phyloP scores from a whole-genome alignment of 2,797 vertebrate species.

The Melanotaenia trifasciata region DNA sequence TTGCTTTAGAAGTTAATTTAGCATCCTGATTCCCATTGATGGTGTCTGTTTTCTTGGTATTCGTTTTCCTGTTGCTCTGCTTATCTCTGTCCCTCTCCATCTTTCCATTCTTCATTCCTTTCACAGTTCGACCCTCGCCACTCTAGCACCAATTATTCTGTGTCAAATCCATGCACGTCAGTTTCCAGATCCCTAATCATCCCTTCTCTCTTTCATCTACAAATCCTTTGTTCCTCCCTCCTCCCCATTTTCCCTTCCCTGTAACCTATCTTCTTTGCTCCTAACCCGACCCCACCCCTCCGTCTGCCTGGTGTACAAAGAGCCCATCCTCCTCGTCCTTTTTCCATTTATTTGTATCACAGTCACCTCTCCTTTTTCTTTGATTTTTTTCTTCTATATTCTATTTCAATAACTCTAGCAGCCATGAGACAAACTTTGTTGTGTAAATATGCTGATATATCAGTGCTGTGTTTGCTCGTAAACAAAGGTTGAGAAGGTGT shows the following conservation, averaged over 20 bases:
- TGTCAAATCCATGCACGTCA: constrained; percentile 81
- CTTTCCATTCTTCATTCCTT: constrained; percentile 31
- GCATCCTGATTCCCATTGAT: constrained; percentile 34
- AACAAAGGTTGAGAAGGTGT: constrained; percentile 1
- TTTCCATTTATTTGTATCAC: constrained; percentile 54
- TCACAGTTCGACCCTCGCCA: constrained; percentile 57
- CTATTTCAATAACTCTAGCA: constrained; percentile 9
- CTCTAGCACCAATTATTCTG: constrained; percentile 76
- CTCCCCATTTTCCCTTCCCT: constrained; percentile 49
- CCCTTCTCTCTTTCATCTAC: constrained; percentile 77
- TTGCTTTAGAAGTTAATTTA: constrained; percentile 45
- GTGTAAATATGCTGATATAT: constrained; percentile 18
- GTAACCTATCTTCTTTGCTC: constrained; percentile 66
- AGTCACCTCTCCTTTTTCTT: constrained; percentile 33
- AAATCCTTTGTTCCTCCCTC: constrained; percentile 75
- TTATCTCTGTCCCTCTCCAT: constrained; percentile 7
- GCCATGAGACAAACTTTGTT: constrained; percentile 6
- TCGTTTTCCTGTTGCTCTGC: constrained; percentile 32
- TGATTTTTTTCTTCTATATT: constrained; percentile 23
- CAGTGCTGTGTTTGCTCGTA: constrained; percentile 18
- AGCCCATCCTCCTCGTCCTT: constrained; percentile 53
- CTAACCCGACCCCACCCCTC: constrained; percentile 54
- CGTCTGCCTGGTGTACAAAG: constrained; percentile 39
- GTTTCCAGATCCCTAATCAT: constrained; percentile 80
- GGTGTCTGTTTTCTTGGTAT: constrained; percentile 31